Conservation (phyloP, 2,797 vertebrate genomes). For the Apodemus agrarius region DNA sequence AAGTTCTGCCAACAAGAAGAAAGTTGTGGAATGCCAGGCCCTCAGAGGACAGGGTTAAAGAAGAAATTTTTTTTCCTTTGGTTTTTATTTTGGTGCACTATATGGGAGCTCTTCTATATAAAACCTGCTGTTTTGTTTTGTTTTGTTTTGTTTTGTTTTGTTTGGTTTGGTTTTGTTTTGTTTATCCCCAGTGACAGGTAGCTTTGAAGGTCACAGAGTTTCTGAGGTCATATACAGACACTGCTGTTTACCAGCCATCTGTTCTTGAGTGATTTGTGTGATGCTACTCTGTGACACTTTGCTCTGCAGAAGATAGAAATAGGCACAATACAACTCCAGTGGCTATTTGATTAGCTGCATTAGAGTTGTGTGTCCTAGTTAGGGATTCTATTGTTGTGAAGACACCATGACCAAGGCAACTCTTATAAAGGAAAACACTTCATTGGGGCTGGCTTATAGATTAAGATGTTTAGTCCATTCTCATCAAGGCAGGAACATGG, state of each 20-base stretch:
- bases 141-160: neutral
- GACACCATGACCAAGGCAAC: neutral
- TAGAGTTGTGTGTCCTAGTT: neutral
- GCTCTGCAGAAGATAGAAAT: neutral
- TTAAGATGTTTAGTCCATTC: neutral
- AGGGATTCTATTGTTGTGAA: neutral
- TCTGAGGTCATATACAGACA: neutral
- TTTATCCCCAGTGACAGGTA: neutral
- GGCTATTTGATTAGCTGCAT: neutral
- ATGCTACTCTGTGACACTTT: neutral
- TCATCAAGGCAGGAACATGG: neutral
- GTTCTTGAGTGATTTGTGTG: neutral
- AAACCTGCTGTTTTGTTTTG: neutral
- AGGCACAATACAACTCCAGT: neutral
- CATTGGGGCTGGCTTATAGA: neutral
- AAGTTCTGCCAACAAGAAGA: slow-evolving; percentile 41
- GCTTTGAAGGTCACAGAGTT: slow-evolving; percentile 25
- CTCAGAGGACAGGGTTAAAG: neutral
- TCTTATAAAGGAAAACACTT: neutral
- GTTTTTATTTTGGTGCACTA: neutral
- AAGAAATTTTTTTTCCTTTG: neutral
- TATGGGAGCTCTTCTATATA: neutral
- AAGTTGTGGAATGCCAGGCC: slow-evolving; percentile 26
- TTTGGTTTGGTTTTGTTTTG: too few species aligned
- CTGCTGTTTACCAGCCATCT: neutral